Evolutionary conservation across 2,797 vertebrate genomes (phyloP), one percentile per base, ranked within the genome.

Genomic region (Taeniopygia guttata): DNA sequence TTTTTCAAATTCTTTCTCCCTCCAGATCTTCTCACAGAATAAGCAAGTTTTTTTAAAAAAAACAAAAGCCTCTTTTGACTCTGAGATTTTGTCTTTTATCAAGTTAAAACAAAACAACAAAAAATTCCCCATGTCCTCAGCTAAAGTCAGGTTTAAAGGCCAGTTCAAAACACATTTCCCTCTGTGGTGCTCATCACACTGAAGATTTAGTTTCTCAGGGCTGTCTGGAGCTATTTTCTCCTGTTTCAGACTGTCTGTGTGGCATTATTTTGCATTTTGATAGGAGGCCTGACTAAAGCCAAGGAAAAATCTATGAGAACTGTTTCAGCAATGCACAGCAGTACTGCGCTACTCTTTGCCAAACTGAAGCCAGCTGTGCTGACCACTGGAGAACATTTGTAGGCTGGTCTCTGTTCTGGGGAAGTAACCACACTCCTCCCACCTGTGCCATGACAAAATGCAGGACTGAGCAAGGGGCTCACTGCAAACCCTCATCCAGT

Each of bases 401-500:
- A 76, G 69, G 27, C 48, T 64, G 46, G 34, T 45, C 18, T 62
- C 38, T 56, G 27, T 23, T 38, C 4, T 7, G 8, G 26, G 13
- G 20, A 75, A 54, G 18, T 2, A 10, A 34, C 13, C 11, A 27
- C 32, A 10, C 15, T 32, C 4, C 29, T 67, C 40, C 58, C 26
- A 73, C 11, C 29, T 22, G 21, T 11, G 43, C 22, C 10, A 26
- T 30, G 38, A 69, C 13, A 43, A 68, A 79, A 40, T 1, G 10
- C 58, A 43, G 15, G 13, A 67, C 22, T 14, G 9, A 36, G 4
- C 7, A 18, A 76, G n/a, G 0, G 3, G 11, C 21, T 82, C 0
- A 0, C 42, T 87, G n/a, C 27, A 88, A 38, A 43, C 11, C 8
- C 40, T 72, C 12, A 4, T 3, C 10, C 18, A 13, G 29, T 16